phyloP scores from a whole-genome alignment of 2,113 vertebrate species.

The Anseranas semipalmata region DNA sequence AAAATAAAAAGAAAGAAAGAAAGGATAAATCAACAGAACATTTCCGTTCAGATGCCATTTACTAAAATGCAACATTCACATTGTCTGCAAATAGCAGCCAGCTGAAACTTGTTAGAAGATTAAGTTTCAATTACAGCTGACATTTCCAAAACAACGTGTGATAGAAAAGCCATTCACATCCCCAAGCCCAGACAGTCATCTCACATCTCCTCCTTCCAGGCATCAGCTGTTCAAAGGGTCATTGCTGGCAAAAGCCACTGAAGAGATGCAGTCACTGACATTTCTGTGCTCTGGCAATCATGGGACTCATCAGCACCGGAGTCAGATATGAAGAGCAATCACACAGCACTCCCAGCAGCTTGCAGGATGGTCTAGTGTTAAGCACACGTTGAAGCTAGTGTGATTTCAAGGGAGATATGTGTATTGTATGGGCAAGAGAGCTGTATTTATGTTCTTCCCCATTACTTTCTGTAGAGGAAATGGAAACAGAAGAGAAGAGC shows the following conservation, averaged over 20 bases:
- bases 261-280: background rate
- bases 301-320: background rate
- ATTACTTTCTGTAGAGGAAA: background rate
- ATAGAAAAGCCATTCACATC: slow-evolving; percentile 20
- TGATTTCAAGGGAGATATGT: background rate
- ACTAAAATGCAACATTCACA: slow-evolving; percentile 45
- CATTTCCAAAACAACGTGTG: slow-evolving; percentile 34
- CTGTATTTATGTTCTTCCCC: background rate
- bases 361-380: background rate
- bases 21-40: background rate
- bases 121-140: slow-evolving; percentile 67
- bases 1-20: background rate
- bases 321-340: background rate
- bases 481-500: background rate
- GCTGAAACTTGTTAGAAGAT: slow-evolving; percentile 55
- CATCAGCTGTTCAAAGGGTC: slow-evolving; percentile 19
- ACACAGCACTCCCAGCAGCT: background rate
- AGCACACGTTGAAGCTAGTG: background rate
- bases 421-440: background rate
- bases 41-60: slow-evolving; percentile 60
- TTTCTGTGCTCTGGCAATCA: slow-evolving; percentile 5
- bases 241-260: background rate
- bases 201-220: background rate
- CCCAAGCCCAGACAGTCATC: background rate
- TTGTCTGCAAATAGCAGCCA: slow-evolving; percentile 51